Base-by-base conservation (phyloP, 1,140 invertebrate genomes). In the Drosophila grimshawi region DNA sequence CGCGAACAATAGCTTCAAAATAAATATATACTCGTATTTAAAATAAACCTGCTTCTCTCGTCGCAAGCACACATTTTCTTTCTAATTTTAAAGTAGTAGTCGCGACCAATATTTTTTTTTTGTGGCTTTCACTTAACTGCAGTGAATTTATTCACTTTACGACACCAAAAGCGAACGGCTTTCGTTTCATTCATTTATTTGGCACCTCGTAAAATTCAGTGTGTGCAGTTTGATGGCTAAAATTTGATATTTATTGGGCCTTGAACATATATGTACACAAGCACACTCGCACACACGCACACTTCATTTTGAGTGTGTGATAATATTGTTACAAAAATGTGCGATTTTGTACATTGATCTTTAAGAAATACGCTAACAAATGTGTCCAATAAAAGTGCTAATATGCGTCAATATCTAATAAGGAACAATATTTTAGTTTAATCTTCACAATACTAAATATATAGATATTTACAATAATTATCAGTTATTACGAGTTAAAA, bases 121-220 rank as follows among this genome's bases (percentile, higher is more conserved):
- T 52, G 11, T 19, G 11, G 11, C 43, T 45, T 45, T 45, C 2
- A 45, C n/a, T 8, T 4, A 48, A 61, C 4, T 48, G 7, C 19
- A 51, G 11, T 33, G n/a, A 43, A 37, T 48, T 66, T 59, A 27
- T 59, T 32, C 41, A 66, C 30, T 67, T 66, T 66, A 32, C 52
- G 48, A 63, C 29, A 41, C 10, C 10, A 43, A 43, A 43, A 43
- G 19, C 19, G 19, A 43, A 39, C 48, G 49, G 37, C 19, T 55
- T 57, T 60, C 11, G 2, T 46, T 8, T 55, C 19, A 19, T 19
- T 63, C 51, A 56, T 62, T 70, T 64, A 51, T 64, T 56, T 64
- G 43, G 41, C 69, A 64, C 53, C 33, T 51, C 53, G 52, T 69
- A 53, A 69, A 62, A 32, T 45, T 35, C 8, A 5, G 10, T 11